phyloP scores from a whole-genome alignment of 2,797 vertebrate genomes.

The Schizopygopsis malacanthus region DNA sequence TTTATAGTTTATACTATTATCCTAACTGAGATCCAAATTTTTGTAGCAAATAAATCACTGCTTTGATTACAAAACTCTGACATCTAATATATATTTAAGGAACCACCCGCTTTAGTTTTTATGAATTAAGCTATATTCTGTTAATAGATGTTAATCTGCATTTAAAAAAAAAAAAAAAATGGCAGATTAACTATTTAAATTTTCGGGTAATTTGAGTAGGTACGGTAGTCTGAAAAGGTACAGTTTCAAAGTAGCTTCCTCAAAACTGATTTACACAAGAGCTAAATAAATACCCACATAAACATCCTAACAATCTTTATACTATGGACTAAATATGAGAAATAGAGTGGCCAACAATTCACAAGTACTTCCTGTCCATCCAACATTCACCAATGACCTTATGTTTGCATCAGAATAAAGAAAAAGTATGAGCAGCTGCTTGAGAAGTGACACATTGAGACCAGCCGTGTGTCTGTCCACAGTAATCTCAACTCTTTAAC shows the following conservation, averaged over 20 bases:
- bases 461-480: conserved; percentile 41
- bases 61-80: not conserved
- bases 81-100: no score
- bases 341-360: not conserved
- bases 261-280: not conserved
- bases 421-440: conserved; percentile 38
- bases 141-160: not conserved
- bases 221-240: not conserved
- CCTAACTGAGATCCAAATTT: not conserved
- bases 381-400: conserved; percentile 20
- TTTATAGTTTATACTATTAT: not conserved
- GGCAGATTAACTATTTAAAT: not conserved
- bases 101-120: not conserved
- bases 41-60: not conserved
- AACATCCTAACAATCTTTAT: not conserved
- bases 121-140: not conserved
- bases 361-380: not conserved
- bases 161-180: not conserved
- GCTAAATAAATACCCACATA: not conserved
- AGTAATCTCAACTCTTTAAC: conserved; percentile 31
- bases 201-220: not conserved
- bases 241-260: not conserved
- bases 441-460: conserved; percentile 52
- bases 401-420: conserved; percentile 2
- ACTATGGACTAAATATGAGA: not conserved